Evolutionary conservation across 2,113 vertebrate species (phyloP), one percentile per base, ranked within the genome.

Genomic region (Perccottus glenii): DNA sequence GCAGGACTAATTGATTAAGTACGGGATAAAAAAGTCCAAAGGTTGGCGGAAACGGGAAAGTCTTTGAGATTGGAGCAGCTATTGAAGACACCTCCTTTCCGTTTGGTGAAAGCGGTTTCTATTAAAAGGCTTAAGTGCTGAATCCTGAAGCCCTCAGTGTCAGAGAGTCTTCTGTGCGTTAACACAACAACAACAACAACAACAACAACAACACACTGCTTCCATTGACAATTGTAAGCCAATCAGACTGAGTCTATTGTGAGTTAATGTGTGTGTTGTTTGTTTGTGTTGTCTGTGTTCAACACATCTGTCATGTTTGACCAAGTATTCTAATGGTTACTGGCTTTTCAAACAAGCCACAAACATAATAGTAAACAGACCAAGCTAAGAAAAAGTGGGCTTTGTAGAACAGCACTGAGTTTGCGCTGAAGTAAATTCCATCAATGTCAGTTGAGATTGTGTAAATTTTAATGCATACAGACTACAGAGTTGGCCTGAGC

Each of bases 261-360:
- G 45, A 40, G 60, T 27, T 42, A 36, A 59, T 57, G 53, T 82
- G 61, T 52, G 70, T 53, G 57, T 56, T 44, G 6, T n/a, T n/a
- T n/a, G n/a, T n/a, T n/a, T n/a, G n/a, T n/a, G n/a, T 11, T 6
- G n/a, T 8, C 15, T 48, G 45, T 51, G 38, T 42, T 46, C 9
- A 5, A 50, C 57, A 69, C 57, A 55, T 74, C 44, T 78, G 70
- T 67, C 55, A 70, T 55, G n/a, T 65, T 70, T 67, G 64, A 51
- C 61, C 48, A 77, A 52, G 58, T 69, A 70, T 67, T 73, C 38
- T 63, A 67, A 68, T 57, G 57, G 48, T 43, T 59, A 38, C 48
- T 27, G 33, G 50, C 46, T 66, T 66, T 53, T 76, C 27, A 35
- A 67, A 51, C 36, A 53, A 60, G 19, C 44, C 45, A 32, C 51